These are phyloP conservation scores for Leptinotarsa texana DNA, from an alignment of 1,140 invertebrate genomes.

Conservation along the genomic window DNA sequence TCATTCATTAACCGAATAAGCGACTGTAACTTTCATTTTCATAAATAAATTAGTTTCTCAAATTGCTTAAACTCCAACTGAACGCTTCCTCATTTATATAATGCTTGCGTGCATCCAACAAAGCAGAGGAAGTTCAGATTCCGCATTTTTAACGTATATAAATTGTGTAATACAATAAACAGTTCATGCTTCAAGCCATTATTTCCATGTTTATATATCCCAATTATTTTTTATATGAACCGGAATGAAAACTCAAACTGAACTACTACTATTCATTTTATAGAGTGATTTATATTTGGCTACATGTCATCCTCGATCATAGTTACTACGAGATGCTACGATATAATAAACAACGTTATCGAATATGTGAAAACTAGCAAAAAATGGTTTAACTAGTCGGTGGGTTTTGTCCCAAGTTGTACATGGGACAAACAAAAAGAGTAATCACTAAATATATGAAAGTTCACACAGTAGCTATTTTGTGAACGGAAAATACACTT, in stretches of 20 bases:
- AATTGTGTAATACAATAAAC: constrained; percentile 32
- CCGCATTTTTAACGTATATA: constrained; percentile 30
- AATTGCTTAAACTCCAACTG: constrained; percentile 30
- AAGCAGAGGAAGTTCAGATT: constrained; percentile 38
- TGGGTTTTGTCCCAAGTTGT: too few species aligned
- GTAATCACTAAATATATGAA: too few species aligned
- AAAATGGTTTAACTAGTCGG: too few species aligned
- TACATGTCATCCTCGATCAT: too few species aligned
- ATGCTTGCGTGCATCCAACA: constrained; percentile 35
- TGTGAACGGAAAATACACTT: too few species aligned
- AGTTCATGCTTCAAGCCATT: constrained; percentile 17
- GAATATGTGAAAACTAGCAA: too few species aligned
- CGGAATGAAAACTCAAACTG: not conserved
- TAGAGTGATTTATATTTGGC: too few species aligned
- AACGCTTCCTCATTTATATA: constrained; percentile 38
- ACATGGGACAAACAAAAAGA: too few species aligned
- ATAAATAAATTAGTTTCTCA: constrained; percentile 36
- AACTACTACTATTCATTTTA: constrained; percentile 14
- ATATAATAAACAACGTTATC: too few species aligned
- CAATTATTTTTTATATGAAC: constrained; percentile 28
- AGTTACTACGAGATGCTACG: too few species aligned
- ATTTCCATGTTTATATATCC: constrained; percentile 25
- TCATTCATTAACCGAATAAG: constrained; percentile 21
- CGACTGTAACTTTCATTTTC: constrained; percentile 35
- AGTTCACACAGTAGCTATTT: too few species aligned